A percentile compares a stretch with the other conserved stretches of the same genome.
Evolutionary conservation across 2,113 vertebrate genomes (phyloP).

Genomic region (Pithys albifrons): DNA sequence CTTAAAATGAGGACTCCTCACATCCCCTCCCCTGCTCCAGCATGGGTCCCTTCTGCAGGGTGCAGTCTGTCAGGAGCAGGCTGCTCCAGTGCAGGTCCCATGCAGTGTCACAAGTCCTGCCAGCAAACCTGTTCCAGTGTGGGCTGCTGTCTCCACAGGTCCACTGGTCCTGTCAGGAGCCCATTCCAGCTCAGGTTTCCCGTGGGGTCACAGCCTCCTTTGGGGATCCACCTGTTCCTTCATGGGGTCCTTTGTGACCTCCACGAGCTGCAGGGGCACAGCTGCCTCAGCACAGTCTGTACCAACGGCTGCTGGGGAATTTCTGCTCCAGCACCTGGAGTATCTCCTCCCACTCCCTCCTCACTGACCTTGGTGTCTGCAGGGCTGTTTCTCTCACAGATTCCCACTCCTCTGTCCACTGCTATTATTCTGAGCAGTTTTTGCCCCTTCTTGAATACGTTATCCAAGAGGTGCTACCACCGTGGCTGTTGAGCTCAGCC

Average conservation of each 20-base stretch:
- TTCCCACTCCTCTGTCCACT: not conserved
- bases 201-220: not conserved
- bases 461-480: not conserved
- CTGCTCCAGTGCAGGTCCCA: not conserved
- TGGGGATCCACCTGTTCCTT: not conserved
- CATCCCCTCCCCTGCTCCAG: not conserved
- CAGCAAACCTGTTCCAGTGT: not conserved
- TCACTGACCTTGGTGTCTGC: not conserved
- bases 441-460: not conserved
- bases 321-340: rapidly evolving
- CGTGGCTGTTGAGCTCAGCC: not conserved
- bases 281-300: not conserved
- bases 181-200: not conserved
- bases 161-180: not conserved
- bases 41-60: not conserved
- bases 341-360: not conserved
- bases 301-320: rapidly evolving
- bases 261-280: not conserved
- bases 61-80: not conserved
- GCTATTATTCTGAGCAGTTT: not conserved
- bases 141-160: not conserved
- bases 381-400: not conserved
- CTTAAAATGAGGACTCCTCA: not conserved
- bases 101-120: not conserved
- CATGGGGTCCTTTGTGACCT: not conserved